phyloP scores from a whole-genome alignment of 2,888 invertebrate species.

The Drosophila kambysellisi region DNA sequence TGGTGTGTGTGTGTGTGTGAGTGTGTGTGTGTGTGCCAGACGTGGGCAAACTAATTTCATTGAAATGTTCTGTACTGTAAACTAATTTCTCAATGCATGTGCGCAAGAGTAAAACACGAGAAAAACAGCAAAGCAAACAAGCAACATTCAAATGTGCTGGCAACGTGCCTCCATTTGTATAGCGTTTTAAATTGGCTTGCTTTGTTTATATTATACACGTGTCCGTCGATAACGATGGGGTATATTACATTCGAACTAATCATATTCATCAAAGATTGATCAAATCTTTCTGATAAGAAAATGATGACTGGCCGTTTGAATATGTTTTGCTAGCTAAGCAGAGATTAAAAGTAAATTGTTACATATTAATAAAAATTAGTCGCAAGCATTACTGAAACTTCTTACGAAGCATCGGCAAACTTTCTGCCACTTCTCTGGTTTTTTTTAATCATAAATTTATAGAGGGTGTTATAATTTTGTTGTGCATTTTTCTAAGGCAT shows the following conservation, averaged over 20 bases:
- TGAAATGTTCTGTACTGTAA: constrained; percentile 65
- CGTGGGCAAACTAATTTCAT: constrained; percentile 66
- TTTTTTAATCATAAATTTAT: not conserved
- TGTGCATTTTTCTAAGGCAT: not conserved
- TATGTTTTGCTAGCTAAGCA: not conserved
- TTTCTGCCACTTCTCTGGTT: not conserved
- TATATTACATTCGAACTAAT: constrained; percentile 3
- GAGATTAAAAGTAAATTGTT: not conserved
- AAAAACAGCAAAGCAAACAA: constrained; percentile 53
- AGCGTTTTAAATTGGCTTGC: constrained; percentile 60
- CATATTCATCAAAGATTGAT: not conserved
- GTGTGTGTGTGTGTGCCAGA: constrained; percentile 7
- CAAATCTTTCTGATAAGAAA: not conserved
- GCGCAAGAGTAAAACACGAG: constrained; percentile 27
- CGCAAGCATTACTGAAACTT: too few relatives aligned
- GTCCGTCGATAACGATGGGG: constrained; percentile 8
- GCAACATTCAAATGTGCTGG: constrained; percentile 42
- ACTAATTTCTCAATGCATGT: constrained; percentile 54
- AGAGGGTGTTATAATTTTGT: not conserved
- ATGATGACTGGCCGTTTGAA: not conserved
- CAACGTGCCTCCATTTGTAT: constrained; percentile 57
- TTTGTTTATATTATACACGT: constrained; percentile 36
- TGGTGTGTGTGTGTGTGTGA: not conserved
- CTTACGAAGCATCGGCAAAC: not conserved
- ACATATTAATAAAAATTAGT: not conserved